These are phyloP conservation scores for Homalodisca vitripennis DNA, from an alignment of 1,140 invertebrate genomes.

Conservation along the genomic window DNA sequence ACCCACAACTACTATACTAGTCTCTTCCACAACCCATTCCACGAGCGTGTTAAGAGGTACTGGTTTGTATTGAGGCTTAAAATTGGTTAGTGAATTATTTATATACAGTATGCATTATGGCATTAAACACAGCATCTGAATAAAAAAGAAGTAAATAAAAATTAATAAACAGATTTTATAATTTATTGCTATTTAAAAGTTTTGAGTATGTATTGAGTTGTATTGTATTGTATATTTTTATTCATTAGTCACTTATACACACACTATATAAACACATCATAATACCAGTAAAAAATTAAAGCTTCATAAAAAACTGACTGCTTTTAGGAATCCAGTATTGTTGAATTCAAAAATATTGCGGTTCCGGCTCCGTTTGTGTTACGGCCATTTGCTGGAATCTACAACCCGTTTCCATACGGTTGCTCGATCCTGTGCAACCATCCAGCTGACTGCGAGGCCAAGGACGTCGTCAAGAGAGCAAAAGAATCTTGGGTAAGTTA, in stretches of 20 bases:
- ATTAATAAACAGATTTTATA: neutral
- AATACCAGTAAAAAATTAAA: neutral
- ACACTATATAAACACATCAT: neutral
- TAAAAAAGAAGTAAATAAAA: neutral
- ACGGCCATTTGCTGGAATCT: slow-evolving; percentile 73
- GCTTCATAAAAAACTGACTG: neutral
- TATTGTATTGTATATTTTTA: neutral
- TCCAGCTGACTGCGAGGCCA: slow-evolving; percentile 70
- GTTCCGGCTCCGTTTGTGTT: slow-evolving; percentile 61
- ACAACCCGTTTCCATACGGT: slow-evolving; percentile 73
- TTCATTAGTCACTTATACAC: neutral
- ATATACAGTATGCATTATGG: no score
- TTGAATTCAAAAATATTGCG: slow-evolving; percentile 26
- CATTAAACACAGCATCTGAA: no score
- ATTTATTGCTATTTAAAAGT: neutral
- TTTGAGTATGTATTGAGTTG: neutral
- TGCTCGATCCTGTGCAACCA: slow-evolving; percentile 82
- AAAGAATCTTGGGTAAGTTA: slow-evolving; percentile 66
- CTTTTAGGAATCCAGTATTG: slow-evolving; percentile 3
- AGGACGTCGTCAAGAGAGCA: slow-evolving; percentile 66
- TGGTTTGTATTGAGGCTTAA: no score
- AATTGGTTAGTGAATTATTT: no score
- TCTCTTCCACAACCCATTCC: no score
- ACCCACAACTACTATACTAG: no score
- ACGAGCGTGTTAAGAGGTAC: no score